Evolutionary conservation across 2,888 invertebrate genomes (phyloP), one percentile per base, ranked within the genome.

Genomic region (Globia sparganii): DNA sequence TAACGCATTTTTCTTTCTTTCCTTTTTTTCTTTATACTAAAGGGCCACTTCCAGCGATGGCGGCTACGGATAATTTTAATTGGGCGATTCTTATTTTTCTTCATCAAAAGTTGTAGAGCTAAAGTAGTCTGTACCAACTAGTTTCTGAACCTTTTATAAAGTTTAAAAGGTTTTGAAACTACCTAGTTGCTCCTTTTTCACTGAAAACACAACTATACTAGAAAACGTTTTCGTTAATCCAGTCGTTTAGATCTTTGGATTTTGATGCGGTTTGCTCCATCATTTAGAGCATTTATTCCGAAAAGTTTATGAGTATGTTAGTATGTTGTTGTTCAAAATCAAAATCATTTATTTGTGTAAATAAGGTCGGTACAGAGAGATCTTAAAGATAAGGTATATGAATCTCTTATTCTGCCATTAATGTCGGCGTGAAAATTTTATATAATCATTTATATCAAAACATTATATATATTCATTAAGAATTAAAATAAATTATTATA

Each of bases 131-230:
- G n/a, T 46, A 62, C 62, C 25, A 28, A 77, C 56, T 56, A 64
- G 21, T 81, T 53, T 37, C 25, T 9, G 28, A 72, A 61, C 53
- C 25, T 80, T 80, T 73, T 62, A 73, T 56, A 53, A 77, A 25
- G 28, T 58, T 78, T 46, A 34, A 58, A 78, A 78, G 68, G 70
- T 61, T 80, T 18, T 11, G 59, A 77, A 46, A 72, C 72, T 72
- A 34, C 72, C 21, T 15, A 25, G 25, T 21, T 31, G 9, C 43
- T 68, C 18, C 18, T 56, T n/a, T 56, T 58, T 34, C n/a, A 61
- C 40, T 53, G 31, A 37, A 77, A 34, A 43, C 56, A 18, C 21
- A 11, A 8, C 9, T 34, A 37, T 75, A 6, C 18, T 28, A 49
- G 13, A 70, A 80, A 81, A 46, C 0, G 31, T 53, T 49, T 61